A percentile compares a stretch with the other conserved stretches of the same genome.
Conservation (phyloP, 2,113 vertebrate species). For the Propithecus coquereli region DNA sequence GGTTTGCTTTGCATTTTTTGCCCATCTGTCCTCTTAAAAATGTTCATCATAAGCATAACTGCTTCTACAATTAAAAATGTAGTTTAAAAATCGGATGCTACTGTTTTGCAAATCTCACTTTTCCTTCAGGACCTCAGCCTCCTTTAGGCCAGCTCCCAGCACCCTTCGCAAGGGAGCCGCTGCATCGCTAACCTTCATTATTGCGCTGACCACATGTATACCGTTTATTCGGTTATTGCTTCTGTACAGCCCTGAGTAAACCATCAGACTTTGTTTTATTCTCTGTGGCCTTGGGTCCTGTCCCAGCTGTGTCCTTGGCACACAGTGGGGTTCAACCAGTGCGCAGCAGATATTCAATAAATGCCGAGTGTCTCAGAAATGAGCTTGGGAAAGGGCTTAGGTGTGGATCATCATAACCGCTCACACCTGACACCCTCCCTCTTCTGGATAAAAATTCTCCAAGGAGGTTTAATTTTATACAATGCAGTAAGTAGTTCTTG, state of each 20-base stretch:
- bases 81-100: not conserved
- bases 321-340: not conserved
- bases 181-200: not conserved
- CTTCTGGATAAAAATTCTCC: not conserved
- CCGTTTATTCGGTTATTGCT: not conserved
- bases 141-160: not conserved
- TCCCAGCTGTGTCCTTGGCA: not conserved
- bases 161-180: not conserved
- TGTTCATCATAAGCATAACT: not conserved
- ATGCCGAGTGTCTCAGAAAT: not conserved
- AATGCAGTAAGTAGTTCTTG: not conserved
- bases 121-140: not conserved
- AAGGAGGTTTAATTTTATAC: not conserved
- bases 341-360: not conserved
- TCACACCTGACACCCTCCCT: not conserved
- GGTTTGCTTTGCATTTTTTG: not conserved
- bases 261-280: not conserved
- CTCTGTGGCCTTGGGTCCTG: not conserved
- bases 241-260: not conserved
- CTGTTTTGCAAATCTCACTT: not conserved
- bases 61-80: not conserved
- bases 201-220: not conserved
- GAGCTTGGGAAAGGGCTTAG: not conserved
- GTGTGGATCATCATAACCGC: not conserved
- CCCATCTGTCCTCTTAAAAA: constrained; percentile 1